Evolutionary conservation across 2,888 invertebrate species (phyloP), one percentile per base, ranked within the genome.

Genomic region (Hemithea aestivaria): DNA sequence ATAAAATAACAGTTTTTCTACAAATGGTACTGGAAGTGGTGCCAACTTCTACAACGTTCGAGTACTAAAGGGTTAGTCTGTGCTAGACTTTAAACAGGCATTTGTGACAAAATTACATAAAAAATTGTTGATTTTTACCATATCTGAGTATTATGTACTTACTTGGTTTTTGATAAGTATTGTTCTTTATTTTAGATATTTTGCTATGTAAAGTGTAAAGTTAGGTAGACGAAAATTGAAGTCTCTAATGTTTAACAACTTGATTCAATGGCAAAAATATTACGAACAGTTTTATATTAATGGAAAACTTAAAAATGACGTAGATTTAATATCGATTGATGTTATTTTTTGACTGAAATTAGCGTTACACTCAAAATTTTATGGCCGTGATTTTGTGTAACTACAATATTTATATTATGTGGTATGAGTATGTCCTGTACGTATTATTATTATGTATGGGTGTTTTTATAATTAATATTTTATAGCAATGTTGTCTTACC

Each of bases 1-100:
- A 94, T 85, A 94, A 93, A 75, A 91, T 96, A 56, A 96, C 96
- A 54, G 92, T 95, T 63, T 96, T 96, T 87, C 90, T 96, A 69
- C 96, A 96, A 89, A 92, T 96, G 89, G 89, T 94, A 68, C 88
- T 96, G 73, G 95, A 96, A 82, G 96, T 96, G 69, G 96, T 96
- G 61, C 96, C 96, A 62, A 96, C 96, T 44, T 92, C 94, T 58
- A 91, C 92, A 50, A 93, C 88, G 31, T 91, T 90, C 68, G 91
- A 91, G 70, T 91, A 90, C 65, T 87, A 68, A 62, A 47, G 52
- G 45, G 45, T 26, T 40, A 69, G 82, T 81, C 81, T 68, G 54
- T 52, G 80, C 76, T 70, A 58, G 82, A 83, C 83, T 79, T 58
- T 79, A 85, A 84, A 82, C 53, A 64, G 68, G 79, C 76, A 69